A percentile compares a stretch with the other conserved stretches of the same genome.
Evolutionary conservation across 1,140 invertebrate species (phyloP).

Genomic region (fruit fly (Drosophila melanogaster)): DNA sequence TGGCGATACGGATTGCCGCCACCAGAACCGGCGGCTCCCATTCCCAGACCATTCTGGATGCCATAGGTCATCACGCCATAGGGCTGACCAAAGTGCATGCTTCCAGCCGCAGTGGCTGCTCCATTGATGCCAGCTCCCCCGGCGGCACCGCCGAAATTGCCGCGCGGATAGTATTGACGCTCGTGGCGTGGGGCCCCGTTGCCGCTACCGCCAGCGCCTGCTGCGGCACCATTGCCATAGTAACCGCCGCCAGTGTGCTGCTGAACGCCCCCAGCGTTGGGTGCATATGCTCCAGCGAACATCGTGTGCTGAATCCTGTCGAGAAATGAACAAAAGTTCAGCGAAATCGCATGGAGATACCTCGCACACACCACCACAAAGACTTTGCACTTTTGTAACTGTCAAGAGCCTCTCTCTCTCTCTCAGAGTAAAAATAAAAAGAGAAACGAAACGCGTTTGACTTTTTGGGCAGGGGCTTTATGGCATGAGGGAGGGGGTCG

Average conservation of each 20-base stretch:
- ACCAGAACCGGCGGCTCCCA: constrained; percentile 47
- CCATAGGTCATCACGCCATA: constrained; percentile 73
- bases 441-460: constrained; percentile 21
- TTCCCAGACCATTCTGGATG: constrained; percentile 66
- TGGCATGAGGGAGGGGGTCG: too few species aligned
- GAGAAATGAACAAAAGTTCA: constrained; percentile 10
- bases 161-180: constrained; percentile 58
- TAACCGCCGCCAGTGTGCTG: constrained; percentile 73
- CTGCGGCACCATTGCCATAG: constrained; percentile 74
- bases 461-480: background rate
- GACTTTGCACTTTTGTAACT: constrained; percentile 41
- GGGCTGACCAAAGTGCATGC: constrained; percentile 66
- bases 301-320: constrained; percentile 36
- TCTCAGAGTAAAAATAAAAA: constrained; percentile 28
- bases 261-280: constrained; percentile 71
- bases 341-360: constrained; percentile 1
- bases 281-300: constrained; percentile 76
- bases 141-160: constrained; percentile 47
- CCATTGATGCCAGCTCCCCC: constrained; percentile 43
- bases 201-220: constrained; percentile 42
- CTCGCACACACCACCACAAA: constrained; percentile 1
- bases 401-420: constrained; percentile 9
- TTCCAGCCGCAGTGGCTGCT: constrained; percentile 57
- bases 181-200: constrained; percentile 52
- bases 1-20: constrained; percentile 55